These are phyloP conservation scores for Sisyra nigra DNA, from an alignment of 2,888 invertebrate species.

Conservation along the genomic window DNA sequence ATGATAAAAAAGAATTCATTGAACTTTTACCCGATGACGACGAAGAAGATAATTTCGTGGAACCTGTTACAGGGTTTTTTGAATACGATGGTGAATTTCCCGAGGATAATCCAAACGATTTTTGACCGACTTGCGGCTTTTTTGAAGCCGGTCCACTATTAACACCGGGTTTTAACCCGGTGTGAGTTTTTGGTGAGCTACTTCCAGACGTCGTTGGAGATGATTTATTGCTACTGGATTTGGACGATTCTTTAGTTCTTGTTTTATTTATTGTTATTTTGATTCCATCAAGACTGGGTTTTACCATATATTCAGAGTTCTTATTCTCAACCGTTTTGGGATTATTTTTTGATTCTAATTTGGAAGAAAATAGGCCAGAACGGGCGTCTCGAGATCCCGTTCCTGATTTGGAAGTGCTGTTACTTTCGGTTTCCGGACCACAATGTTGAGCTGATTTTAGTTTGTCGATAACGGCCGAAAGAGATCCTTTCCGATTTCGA, in stretches of 20 bases:
- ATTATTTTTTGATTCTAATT: slow-evolving; percentile 18
- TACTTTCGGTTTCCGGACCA: slow-evolving; percentile 36
- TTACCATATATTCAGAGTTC: slow-evolving; percentile 78
- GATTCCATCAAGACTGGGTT: slow-evolving; percentile 76
- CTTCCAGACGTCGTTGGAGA: slow-evolving; percentile 31
- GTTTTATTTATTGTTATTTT: slow-evolving; percentile 88
- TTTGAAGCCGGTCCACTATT: slow-evolving; percentile 76
- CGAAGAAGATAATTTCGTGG: slow-evolving; percentile 7
- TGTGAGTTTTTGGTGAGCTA: slow-evolving; percentile 64
- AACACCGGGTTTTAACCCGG: slow-evolving; percentile 68
- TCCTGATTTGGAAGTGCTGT: slow-evolving; percentile 28
- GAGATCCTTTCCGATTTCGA: slow-evolving; percentile 52
- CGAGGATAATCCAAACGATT: slow-evolving; percentile 27
- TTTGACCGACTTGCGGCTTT: slow-evolving; percentile 43
- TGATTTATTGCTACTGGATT: slow-evolving; percentile 12
- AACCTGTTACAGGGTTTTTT: slow-evolving; percentile 4
- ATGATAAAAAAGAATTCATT: slow-evolving; percentile 34
- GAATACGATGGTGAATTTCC: slow-evolving; percentile 11
- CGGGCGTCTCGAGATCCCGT: slow-evolving; percentile 22
- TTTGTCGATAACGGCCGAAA: slow-evolving; percentile 80
- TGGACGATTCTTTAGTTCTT: slow-evolving; percentile 43
- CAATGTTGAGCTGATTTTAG: slow-evolving; percentile 53
- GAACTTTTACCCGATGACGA: slow-evolving; percentile 14
- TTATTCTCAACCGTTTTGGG: slow-evolving; percentile 33
- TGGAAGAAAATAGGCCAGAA: slow-evolving; percentile 11